phyloP scores from a whole-genome alignment of 2,113 vertebrate genomes.

The Eleginops maclovinus region DNA sequence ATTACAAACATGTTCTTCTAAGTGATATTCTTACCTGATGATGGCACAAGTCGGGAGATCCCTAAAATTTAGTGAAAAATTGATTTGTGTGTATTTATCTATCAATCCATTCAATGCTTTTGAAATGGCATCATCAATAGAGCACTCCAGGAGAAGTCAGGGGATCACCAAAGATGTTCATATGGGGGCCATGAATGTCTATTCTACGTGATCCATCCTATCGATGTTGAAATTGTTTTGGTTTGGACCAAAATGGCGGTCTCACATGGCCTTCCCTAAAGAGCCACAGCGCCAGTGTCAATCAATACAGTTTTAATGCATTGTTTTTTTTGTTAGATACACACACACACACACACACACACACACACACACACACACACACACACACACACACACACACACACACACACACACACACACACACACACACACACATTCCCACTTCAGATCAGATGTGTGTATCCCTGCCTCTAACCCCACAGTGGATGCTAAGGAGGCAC shows the following conservation, averaged over 20 bases:
- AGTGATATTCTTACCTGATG: not conserved
- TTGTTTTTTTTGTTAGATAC: not conserved
- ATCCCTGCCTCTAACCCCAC: constrained; percentile 7
- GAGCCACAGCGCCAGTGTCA: not conserved
- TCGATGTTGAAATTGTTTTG: not conserved
- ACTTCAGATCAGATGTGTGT: constrained; percentile 13
- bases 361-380: not conserved
- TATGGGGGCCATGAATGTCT: not conserved
- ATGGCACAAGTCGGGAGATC: not conserved
- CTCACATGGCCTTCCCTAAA: not conserved
- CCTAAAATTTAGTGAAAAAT: not conserved
- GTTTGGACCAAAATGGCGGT: constrained; percentile 6
- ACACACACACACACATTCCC: not conserved
- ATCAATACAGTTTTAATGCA: not conserved
- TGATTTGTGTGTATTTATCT: not conserved
- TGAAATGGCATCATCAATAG: no score
- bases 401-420: constrained; percentile 13
- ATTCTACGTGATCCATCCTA: not conserved
- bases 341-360: no score
- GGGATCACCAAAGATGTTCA: not conserved
- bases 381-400: not conserved
- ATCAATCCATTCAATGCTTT: not conserved
- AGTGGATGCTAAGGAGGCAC: constrained; percentile 40
- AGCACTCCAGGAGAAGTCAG: not conserved
- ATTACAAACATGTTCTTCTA: not conserved